A percentile compares a stretch with the other conserved stretches of the same genome.
Evolutionary conservation across 2,113 vertebrate species (phyloP).

Genomic region (Caranx ignobilis): DNA sequence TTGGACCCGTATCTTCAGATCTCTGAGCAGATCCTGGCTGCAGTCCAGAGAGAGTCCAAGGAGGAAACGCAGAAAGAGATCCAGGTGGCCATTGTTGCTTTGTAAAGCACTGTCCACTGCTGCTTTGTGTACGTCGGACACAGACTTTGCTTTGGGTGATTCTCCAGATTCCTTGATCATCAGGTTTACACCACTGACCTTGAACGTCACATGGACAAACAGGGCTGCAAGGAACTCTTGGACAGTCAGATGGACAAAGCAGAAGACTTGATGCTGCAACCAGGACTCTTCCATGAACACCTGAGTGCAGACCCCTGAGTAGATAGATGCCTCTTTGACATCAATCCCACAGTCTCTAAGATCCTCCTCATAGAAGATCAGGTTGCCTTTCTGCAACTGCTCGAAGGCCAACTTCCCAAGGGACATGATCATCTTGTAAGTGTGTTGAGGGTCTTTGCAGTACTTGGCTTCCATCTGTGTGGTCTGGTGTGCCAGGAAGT

Average conservation of each 20-base stretch:
- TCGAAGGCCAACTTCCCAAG: constrained; percentile 43
- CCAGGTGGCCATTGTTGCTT: constrained; percentile 24
- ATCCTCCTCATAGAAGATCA: constrained; percentile 37
- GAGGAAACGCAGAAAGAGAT: constrained; percentile 46
- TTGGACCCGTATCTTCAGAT: neutral
- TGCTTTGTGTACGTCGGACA: constrained; percentile 6
- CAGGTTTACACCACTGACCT: neutral
- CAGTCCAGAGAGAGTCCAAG: constrained; percentile 32
- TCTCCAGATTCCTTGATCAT: neutral
- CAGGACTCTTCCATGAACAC: constrained; percentile 27
- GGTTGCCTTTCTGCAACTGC: constrained; percentile 37
- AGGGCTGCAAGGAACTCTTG: constrained; percentile 51
- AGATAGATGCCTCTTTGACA: constrained; percentile 20
- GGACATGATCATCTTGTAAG: neutral
- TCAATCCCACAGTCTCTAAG: constrained; percentile 22
- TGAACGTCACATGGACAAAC: constrained; percentile 30
- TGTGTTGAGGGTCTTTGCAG: neutral
- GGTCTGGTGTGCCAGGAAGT: constrained; percentile 40
- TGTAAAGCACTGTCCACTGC: constrained; percentile 41
- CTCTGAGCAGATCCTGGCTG: constrained; percentile 12
- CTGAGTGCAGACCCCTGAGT: constrained; percentile 39
- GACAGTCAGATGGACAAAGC: constrained; percentile 45
- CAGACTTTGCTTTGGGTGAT: no score
- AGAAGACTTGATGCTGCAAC: constrained; percentile 20
- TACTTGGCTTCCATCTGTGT: constrained; percentile 7